Percentiles rank a stretch among this genome's conserved stretches.
Evolutionary conservation across 1,140 invertebrate species (phyloP).

Genomic region (Drosophila guanche): DNA sequence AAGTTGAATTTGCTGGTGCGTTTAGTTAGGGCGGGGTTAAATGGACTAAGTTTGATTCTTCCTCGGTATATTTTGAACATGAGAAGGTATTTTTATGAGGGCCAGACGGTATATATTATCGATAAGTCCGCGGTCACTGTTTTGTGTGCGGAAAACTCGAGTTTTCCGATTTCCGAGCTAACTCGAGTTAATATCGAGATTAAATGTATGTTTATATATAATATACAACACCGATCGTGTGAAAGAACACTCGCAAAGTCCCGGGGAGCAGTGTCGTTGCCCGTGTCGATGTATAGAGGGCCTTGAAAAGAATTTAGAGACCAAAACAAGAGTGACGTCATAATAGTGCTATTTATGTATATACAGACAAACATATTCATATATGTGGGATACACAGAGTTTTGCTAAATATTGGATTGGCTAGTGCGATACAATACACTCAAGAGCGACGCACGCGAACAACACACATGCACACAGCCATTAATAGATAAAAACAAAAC

Average conservation of each 20-base stretch:
- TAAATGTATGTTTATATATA: conserved; percentile 3
- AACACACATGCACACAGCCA: conserved; percentile 30
- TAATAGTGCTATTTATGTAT: conserved; percentile 59
- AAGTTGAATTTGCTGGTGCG: too few relatives aligned
- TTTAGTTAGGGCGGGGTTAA: too few relatives aligned
- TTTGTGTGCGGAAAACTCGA: too few relatives aligned
- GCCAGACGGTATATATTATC: too few relatives aligned
- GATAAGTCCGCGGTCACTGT: too few relatives aligned
- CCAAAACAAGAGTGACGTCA: conserved; percentile 71
- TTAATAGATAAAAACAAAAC: conserved; percentile 55
- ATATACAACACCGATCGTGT: conserved; percentile 2
- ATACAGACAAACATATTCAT: conserved; percentile 7
- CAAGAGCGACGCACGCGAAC: conserved; percentile 6
- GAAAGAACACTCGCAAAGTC: background rate
- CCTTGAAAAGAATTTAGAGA: conserved; percentile 37
- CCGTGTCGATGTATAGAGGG: background rate
- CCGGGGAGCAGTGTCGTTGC: background rate
- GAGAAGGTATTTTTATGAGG: too few relatives aligned
- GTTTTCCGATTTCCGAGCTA: too few relatives aligned
- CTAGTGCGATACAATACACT: conserved; percentile 22
- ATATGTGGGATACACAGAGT: conserved; percentile 12
- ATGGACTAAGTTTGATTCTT: too few relatives aligned
- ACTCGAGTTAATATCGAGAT: too few relatives aligned
- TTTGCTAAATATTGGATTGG: conserved; percentile 57
- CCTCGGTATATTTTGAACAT: too few relatives aligned